Conservation (phyloP, 2,888 invertebrate species). For the Noctua fimbriata region DNA sequence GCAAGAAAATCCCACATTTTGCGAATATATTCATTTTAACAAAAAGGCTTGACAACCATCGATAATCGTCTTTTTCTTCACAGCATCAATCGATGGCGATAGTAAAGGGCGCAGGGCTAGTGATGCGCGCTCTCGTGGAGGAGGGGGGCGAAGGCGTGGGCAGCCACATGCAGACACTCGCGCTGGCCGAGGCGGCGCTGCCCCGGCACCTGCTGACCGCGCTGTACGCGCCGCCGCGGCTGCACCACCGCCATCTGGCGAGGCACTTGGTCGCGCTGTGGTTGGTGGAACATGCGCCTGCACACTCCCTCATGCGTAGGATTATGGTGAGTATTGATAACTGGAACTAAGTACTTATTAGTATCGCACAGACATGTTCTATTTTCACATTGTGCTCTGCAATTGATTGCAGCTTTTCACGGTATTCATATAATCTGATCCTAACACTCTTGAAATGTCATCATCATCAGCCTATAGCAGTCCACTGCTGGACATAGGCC, state of each 20-base stretch:
- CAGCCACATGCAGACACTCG: slow-evolving; percentile 98
- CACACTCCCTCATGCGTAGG: slow-evolving; percentile 95
- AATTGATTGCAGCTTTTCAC: neutral
- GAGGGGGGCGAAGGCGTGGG: slow-evolving; percentile 98
- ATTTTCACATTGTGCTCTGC: neutral
- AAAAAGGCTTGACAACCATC: neutral
- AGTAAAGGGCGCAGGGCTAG: slow-evolving; percentile 99
- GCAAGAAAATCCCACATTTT: neutral
- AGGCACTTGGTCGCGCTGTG: slow-evolving; percentile 97
- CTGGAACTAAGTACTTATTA: neutral
- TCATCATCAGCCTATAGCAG: too few species aligned
- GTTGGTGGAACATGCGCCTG: slow-evolving; percentile 98
- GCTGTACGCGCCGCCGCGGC: slow-evolving; percentile 95
- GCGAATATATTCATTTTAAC: neutral
- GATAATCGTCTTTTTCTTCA: neutral
- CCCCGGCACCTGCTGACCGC: slow-evolving; percentile 97
- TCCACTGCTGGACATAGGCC: too few species aligned
- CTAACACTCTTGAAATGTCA: neutral
- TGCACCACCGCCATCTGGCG: slow-evolving; percentile 97
- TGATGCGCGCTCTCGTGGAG: slow-evolving; percentile 99
- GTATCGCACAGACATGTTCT: neutral
- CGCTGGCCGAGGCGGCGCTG: slow-evolving; percentile 98
- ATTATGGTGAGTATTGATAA: slow-evolving; percentile 92
- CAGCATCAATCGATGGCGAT: slow-evolving; percentile 99
- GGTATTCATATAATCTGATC: neutral